Conservation (phyloP, 1,140 invertebrate genomes). For the Drosophila prosaltans region DNA sequence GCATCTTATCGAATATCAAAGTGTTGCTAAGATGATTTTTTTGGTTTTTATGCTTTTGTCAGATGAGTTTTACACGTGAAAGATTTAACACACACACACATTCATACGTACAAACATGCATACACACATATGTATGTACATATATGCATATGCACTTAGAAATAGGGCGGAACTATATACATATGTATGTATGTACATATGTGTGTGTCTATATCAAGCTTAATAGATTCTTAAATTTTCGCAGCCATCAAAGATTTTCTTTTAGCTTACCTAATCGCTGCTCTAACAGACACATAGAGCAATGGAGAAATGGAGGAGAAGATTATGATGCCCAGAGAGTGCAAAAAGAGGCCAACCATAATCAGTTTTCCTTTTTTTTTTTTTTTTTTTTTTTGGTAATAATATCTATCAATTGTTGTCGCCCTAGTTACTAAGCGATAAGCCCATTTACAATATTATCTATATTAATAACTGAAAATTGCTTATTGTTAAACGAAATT, state of each 20-base stretch:
- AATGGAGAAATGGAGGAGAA: not conserved
- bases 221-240: slow-evolving; percentile 28
- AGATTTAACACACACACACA: slow-evolving; percentile 33
- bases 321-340: not conserved
- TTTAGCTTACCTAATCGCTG: slow-evolving; percentile 2
- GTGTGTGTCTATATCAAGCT: slow-evolving; percentile 15
- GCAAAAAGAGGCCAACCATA: not conserved
- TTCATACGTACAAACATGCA: not conserved
- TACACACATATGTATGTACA: slow-evolving; percentile 5
- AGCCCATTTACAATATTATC: not conserved
- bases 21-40: slow-evolving; percentile 74
- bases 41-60: slow-evolving; percentile 39
- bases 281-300: not conserved
- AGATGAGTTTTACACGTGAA: slow-evolving; percentile 60
- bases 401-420: not conserved
- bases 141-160: slow-evolving; percentile 6
- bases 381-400: not conserved
- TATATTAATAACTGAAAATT: not conserved
- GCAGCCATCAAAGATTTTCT: slow-evolving; percentile 13
- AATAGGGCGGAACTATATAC: slow-evolving; percentile 17
- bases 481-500: slow-evolving; percentile 3
- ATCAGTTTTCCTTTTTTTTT: not conserved
- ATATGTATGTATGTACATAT: slow-evolving; percentile 19
- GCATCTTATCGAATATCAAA: slow-evolving; percentile 76
- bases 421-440: not conserved